Base-by-base conservation (phyloP, 2,797 vertebrate species). In the Lithobates pipiens region DNA sequence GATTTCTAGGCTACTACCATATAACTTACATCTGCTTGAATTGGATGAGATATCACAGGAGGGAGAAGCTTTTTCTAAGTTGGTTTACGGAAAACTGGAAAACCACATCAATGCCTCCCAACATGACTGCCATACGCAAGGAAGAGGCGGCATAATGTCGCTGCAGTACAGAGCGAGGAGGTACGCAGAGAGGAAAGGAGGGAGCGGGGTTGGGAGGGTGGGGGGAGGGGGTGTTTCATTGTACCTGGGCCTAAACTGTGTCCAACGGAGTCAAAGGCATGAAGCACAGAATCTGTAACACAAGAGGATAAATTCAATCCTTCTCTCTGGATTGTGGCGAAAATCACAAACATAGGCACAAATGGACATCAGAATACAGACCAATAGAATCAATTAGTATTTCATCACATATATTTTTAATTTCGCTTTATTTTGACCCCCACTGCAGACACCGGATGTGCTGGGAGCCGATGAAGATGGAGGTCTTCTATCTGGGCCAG, bases 211-310 rank as follows among this genome's bases (percentile, higher is more conserved):
- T 88, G 89, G 85, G 3, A 89, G 85, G 50, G 3, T 4, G 89
- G 88, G 84, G 88, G 89, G 84, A 0, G 88, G 84, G 88, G 89
- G 85, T 0, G 61, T 23, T 65, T 54, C 79, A 68, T 93, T 91
- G 94, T 95, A 96, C 95, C 95, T 96, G 95, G 93, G 93, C 94
- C 95, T 95, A 95, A 79, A 25, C 92, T 92, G 85, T 88, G 95
- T 96, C 95, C 95, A 95, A 90, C 95, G 95, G 95, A 95, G 95
- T 95, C 94, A 93, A 94, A 92, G 93, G 95, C 92, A 92, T 95
- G 95, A 93, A 93, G 93, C 92, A 94, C 72, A 93, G 95, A 95
- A 95, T 95, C 95, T 96, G 95, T 89, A 96, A 96, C 91, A 96
- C 92, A 96, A 96, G 95, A 96, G 94, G 93, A 95, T 89, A 95